phyloP scores from a whole-genome alignment of 2,113 vertebrate genomes.

The Daphoenositta chrysoptera region DNA sequence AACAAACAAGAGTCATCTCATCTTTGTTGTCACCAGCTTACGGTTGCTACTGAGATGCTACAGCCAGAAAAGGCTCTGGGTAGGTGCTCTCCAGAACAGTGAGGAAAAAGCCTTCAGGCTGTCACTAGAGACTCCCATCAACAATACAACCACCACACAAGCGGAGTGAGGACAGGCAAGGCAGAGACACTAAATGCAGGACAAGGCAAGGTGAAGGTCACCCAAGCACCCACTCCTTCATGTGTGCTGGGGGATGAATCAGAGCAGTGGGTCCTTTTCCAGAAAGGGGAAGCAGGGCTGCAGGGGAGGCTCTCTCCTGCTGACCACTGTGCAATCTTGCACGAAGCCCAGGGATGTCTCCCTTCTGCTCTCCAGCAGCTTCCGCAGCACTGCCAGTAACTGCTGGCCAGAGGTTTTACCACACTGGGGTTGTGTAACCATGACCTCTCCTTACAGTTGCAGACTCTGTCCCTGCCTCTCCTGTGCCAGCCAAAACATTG shows the following conservation, averaged over 20 bases:
- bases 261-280: neutral
- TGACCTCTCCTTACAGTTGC: constrained; percentile 1
- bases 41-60: neutral
- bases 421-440: constrained; percentile 1
- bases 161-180: neutral
- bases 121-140: neutral
- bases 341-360: neutral
- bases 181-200: neutral
- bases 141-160: neutral
- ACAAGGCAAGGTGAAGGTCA: neutral
- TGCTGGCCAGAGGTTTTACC: constrained; percentile 36
- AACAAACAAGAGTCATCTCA: neutral
- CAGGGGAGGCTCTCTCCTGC: constrained; percentile 1
- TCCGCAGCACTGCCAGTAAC: constrained; percentile 51
- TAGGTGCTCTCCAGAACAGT: neutral
- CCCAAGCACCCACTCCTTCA: neutral
- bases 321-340: constrained; percentile 32
- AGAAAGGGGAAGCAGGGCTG: constrained; percentile 27
- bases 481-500: neutral
- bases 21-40: neutral
- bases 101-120: neutral
- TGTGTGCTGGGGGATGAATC: neutral
- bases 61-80: neutral
- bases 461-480: neutral
- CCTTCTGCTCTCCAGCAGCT: constrained; percentile 37